Conservation (phyloP, 2,797 vertebrate species). For the Mionectes olivaceus region DNA sequence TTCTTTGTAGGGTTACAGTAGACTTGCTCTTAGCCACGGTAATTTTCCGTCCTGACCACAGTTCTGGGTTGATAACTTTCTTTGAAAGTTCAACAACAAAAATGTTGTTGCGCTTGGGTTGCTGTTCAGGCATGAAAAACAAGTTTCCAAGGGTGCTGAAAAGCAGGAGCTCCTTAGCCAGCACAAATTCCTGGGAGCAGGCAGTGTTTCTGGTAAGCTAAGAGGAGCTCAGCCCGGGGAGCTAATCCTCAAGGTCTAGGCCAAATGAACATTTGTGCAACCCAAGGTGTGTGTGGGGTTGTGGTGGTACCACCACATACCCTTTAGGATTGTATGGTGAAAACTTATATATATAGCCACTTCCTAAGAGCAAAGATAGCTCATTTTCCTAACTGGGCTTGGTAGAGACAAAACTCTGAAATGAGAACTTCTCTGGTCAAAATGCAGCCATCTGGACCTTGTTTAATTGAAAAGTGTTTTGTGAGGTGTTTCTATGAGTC, state of each 20-base stretch:
- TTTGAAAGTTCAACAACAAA: neutral
- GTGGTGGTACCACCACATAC: fast-evolving
- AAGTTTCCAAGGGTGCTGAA: neutral
- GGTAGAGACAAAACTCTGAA: neutral
- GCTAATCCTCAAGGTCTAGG: fast-evolving
- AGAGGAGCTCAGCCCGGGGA: neutral
- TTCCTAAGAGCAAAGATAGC: neutral
- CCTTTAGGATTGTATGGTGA: fast-evolving
- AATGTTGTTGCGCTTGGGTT: neutral
- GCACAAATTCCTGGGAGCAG: neutral
- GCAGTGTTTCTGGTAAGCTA: neutral
- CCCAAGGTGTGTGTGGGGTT: fast-evolving
- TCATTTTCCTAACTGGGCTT: neutral
- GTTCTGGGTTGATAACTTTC: neutral
- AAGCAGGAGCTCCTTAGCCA: neutral
- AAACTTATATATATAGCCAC: neutral
- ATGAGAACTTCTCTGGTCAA: neutral
- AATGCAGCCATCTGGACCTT: neutral
- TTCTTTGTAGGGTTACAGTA: neutral
- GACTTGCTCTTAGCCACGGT: fast-evolving
- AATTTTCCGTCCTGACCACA: neutral
- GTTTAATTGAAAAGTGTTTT: neutral
- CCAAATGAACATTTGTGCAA: fast-evolving
- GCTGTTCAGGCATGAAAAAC: too few species aligned
- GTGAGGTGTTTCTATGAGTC: neutral